phyloP scores from a whole-genome alignment of 2,888 invertebrate genomes.

The Onthophagus sagittarius region DNA sequence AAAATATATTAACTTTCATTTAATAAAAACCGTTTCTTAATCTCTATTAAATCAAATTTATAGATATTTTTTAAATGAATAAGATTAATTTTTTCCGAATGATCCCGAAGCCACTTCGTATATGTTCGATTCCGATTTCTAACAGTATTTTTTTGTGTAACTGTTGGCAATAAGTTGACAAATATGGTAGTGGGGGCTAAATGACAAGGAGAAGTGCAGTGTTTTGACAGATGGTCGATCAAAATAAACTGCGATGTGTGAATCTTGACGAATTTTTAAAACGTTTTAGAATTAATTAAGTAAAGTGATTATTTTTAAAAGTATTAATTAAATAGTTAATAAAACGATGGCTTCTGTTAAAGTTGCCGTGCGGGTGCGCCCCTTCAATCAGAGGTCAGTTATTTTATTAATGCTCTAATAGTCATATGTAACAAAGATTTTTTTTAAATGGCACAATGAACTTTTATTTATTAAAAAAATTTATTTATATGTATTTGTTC shows the following conservation, averaged over 20 bases:
- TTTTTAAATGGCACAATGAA: slow-evolving; percentile 34
- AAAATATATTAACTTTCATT: neutral
- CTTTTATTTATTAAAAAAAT: slow-evolving; percentile 27
- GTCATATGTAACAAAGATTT: slow-evolving; percentile 29
- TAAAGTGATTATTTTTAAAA: slow-evolving; percentile 16
- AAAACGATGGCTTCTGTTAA: slow-evolving; percentile 82
- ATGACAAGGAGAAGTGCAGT: neutral
- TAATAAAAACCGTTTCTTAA: neutral
- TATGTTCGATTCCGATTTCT: neutral
- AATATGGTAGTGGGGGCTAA: neutral
- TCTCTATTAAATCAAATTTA: neutral
- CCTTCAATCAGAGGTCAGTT: slow-evolving; percentile 79
- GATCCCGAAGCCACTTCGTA: neutral
- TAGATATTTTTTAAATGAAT: neutral
- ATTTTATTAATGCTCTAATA: slow-evolving; percentile 25
- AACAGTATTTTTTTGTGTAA: neutral
- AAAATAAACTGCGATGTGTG: slow-evolving; percentile 29
- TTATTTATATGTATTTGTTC: slow-evolving; percentile 25
- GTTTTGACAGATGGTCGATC: slow-evolving; percentile 30
- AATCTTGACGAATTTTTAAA: slow-evolving; percentile 13
- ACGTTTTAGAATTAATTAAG: slow-evolving; percentile 1
- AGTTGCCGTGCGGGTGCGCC: slow-evolving; percentile 87
- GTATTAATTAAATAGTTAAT: slow-evolving; percentile 12
- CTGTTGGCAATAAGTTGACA: slow-evolving; percentile 1
- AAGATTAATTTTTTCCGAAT: neutral